Evolutionary conservation across 2,797 vertebrate species (phyloP).

Genomic region (Cirrhinus molitorella): DNA sequence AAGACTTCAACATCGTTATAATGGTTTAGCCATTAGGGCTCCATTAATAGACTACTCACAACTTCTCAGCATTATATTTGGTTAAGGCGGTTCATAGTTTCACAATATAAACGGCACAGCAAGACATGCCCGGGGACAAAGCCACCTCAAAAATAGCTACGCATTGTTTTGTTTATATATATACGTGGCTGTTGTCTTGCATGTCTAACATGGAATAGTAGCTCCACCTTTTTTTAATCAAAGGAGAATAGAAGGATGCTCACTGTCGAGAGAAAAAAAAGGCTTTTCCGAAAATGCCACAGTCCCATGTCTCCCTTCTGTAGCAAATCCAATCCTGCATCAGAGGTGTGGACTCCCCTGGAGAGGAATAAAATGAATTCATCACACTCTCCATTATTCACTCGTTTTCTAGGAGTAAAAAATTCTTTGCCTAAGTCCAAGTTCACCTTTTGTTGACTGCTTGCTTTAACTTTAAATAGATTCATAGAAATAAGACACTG

Average conservation of each 20-base stretch:
- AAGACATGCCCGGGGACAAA: conserved; percentile 1
- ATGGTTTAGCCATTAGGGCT: conserved; percentile 76
- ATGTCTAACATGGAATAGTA: background rate
- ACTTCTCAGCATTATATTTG: conserved; percentile 72
- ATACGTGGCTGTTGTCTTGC: conserved; percentile 5
- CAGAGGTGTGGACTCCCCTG: conserved; percentile 66
- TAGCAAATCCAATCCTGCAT: conserved; percentile 71
- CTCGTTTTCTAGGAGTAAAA: conserved; percentile 20
- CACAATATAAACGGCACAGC: conserved; percentile 68
- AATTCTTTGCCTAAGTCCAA: background rate
- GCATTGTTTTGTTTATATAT: background rate
- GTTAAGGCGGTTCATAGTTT: conserved; percentile 72
- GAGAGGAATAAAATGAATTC: conserved; percentile 67
- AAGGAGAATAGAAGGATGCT: conserved; percentile 10
- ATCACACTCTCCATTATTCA: conserved; percentile 64
- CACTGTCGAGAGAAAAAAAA: conserved; percentile 27
- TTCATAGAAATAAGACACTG: background rate
- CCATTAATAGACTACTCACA: conserved; percentile 73
- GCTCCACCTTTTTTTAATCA: conserved; percentile 4
- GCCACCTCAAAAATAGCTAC: conserved; percentile 5
- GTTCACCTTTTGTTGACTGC: conserved; percentile 13
- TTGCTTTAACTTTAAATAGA: background rate
- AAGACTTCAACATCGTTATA: conserved; percentile 71
- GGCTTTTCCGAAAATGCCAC: conserved; percentile 35
- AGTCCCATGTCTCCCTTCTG: conserved; percentile 58